Evolutionary conservation across 1,140 invertebrate genomes (phyloP).

Genomic region (Reticulitermes speratus): DNA sequence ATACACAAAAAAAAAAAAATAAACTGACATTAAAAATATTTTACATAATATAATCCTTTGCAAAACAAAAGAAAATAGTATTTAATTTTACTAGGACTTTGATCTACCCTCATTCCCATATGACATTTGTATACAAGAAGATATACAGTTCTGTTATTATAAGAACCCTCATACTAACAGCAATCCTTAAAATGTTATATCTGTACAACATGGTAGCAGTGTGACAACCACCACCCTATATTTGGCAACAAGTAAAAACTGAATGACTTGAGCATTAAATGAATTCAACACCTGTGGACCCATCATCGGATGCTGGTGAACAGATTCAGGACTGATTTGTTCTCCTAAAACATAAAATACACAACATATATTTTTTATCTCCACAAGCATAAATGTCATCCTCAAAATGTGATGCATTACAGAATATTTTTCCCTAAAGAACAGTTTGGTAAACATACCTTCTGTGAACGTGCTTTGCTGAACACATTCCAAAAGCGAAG

Average conservation of each 20-base stretch:
- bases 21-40: background rate
- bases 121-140: too few relatives aligned
- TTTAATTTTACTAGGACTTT: background rate
- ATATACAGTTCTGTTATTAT: too few relatives aligned
- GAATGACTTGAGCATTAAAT: background rate
- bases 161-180: too few relatives aligned
- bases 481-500: constrained; percentile 99
- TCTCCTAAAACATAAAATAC: constrained; percentile 64
- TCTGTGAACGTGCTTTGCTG: constrained; percentile 92
- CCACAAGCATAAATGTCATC: background rate
- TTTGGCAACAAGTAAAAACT: background rate
- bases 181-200: too few relatives aligned
- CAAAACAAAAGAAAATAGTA: background rate
- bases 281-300: background rate
- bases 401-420: background rate
- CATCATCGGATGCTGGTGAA: constrained; percentile 81
- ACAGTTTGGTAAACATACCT: constrained; percentile 38
- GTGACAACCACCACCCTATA: background rate
- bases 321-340: constrained; percentile 95
- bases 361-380: background rate
- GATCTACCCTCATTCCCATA: too few relatives aligned
- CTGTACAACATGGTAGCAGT: too few relatives aligned
- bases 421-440: background rate
- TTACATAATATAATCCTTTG: background rate
- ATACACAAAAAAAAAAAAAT: too few relatives aligned